Evolutionary conservation across 2,888 invertebrate species (phyloP).

Genomic region (Dynastes tityus): DNA sequence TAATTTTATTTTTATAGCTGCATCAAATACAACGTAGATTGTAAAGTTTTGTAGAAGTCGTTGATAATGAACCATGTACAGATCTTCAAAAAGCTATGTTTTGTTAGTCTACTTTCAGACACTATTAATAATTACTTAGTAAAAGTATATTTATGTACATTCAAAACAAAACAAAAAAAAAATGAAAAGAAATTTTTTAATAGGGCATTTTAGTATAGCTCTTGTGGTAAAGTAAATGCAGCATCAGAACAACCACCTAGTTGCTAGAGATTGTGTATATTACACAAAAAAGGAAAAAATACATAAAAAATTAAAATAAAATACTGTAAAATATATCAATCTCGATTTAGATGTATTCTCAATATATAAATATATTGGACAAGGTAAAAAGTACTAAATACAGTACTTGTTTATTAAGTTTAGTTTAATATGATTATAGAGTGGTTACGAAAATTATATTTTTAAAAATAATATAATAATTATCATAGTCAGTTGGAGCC

Average conservation of each 20-base stretch:
- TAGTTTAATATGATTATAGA: slow-evolving; percentile 56
- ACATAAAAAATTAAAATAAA: slow-evolving; percentile 35
- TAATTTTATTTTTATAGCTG: slow-evolving; percentile 6
- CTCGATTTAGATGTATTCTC: slow-evolving; percentile 58
- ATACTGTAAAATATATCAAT: slow-evolving; percentile 53
- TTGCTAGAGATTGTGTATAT: slow-evolving; percentile 55
- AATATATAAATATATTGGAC: slow-evolving; percentile 60
- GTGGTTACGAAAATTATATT: slow-evolving; percentile 53
- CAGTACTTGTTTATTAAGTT: slow-evolving; percentile 52
- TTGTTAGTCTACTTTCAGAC: slow-evolving; percentile 31
- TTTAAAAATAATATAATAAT: slow-evolving; percentile 48
- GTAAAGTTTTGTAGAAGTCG: slow-evolving; percentile 8
- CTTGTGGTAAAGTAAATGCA: slow-evolving; percentile 55
- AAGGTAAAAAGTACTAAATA: slow-evolving; percentile 60
- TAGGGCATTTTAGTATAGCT: slow-evolving; percentile 62
- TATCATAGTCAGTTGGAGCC: slow-evolving; percentile 58
- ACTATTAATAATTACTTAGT: slow-evolving; percentile 36
- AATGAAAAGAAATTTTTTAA: slow-evolving; percentile 25
- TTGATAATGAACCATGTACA: background rate
- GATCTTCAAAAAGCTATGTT: slow-evolving; percentile 37
- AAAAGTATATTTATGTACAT: slow-evolving; percentile 52
- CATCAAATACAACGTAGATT: background rate
- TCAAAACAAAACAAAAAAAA: slow-evolving; percentile 44
- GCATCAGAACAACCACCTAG: slow-evolving; percentile 59
- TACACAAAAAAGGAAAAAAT: slow-evolving; percentile 44